Conservation (phyloP, 2,888 invertebrate genomes). For the Drosophila quasianomalipes region DNA sequence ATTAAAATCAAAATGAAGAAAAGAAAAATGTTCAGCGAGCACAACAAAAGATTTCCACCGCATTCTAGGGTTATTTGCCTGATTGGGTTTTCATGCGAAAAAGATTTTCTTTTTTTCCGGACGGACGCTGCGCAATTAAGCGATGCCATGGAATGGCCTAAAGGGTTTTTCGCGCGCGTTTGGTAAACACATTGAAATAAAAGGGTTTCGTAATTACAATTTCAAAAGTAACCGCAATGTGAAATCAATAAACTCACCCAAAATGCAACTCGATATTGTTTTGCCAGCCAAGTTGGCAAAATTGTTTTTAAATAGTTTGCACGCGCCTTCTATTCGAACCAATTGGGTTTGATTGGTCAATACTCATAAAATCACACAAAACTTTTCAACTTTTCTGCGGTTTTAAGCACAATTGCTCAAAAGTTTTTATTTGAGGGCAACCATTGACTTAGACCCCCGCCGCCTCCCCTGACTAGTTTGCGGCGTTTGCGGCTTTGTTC, state of each 20-base stretch:
- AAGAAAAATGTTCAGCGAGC: constrained; percentile 24
- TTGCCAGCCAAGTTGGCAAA: constrained; percentile 35
- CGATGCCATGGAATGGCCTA: constrained; percentile 12
- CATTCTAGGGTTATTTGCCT: constrained; percentile 48
- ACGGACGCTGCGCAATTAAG: constrained; percentile 61
- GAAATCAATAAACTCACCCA: constrained; percentile 28
- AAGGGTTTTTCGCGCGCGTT: constrained; percentile 29
- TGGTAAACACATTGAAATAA: constrained; percentile 42
- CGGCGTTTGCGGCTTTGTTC: constrained; percentile 70
- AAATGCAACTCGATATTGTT: constrained; percentile 41
- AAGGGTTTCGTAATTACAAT: constrained; percentile 52
- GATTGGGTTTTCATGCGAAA: constrained; percentile 57
- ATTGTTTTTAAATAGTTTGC: constrained; percentile 74
- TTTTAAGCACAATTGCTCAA: constrained; percentile 51
- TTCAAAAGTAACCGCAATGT: constrained; percentile 24
- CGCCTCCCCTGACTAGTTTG: constrained; percentile 51
- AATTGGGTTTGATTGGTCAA: constrained; percentile 78
- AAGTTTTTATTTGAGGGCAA: constrained; percentile 62
- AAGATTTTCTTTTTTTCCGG: constrained; percentile 14
- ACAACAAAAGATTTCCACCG: constrained; percentile 63
- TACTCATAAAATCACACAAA: constrained; percentile 69
- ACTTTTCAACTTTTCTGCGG: constrained; percentile 75
- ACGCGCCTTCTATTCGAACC: constrained; percentile 54
- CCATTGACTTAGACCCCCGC: constrained; percentile 25
- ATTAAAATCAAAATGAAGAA: constrained; percentile 56